phyloP scores from a whole-genome alignment of 2,888 invertebrate genomes.

The Drosophila acutilabella region DNA sequence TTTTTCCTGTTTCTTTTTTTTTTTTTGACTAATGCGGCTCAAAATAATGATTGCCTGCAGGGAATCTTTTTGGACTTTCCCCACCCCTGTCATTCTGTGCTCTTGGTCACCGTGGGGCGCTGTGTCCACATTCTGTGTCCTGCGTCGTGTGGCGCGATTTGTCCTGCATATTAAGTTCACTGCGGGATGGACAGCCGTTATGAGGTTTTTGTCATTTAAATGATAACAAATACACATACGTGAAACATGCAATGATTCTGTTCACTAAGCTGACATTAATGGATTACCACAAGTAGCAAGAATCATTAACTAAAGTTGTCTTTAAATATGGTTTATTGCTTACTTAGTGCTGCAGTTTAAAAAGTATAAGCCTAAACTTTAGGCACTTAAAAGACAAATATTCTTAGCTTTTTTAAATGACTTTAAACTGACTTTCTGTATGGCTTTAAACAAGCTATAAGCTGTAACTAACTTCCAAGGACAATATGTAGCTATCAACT shows the following conservation, averaged over 20 bases:
- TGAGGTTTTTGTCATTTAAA: slow-evolving; percentile 44
- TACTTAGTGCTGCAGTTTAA: neutral
- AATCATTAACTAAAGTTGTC: slow-evolving; percentile 11
- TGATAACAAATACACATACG: slow-evolving; percentile 34
- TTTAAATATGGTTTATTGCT: too few relatives aligned
- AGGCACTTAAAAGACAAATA: too few relatives aligned
- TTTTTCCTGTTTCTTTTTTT: slow-evolving; percentile 15
- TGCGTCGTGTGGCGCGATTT: slow-evolving; percentile 63
- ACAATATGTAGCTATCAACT: neutral
- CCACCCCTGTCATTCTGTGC: neutral
- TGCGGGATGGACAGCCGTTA: slow-evolving; percentile 37
- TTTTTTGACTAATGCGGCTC: slow-evolving; percentile 40
- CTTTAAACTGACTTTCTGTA: too few relatives aligned
- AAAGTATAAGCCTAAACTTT: too few relatives aligned
- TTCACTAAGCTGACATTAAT: slow-evolving; percentile 6
- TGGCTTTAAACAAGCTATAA: too few relatives aligned
- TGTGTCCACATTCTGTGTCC: slow-evolving; percentile 29
- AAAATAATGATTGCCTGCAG: slow-evolving; percentile 48
- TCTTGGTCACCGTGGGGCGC: slow-evolving; percentile 31
- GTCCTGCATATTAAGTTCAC: slow-evolving; percentile 67
- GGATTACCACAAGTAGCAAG: neutral
- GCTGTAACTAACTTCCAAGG: too few relatives aligned
- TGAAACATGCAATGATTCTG: neutral
- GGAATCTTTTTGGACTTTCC: neutral
- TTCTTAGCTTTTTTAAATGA: too few relatives aligned